Percentiles rank a stretch among this genome's conserved stretches.
Evolutionary conservation across 2,113 vertebrate species (phyloP).

Genomic region (Anhinga rufa): DNA sequence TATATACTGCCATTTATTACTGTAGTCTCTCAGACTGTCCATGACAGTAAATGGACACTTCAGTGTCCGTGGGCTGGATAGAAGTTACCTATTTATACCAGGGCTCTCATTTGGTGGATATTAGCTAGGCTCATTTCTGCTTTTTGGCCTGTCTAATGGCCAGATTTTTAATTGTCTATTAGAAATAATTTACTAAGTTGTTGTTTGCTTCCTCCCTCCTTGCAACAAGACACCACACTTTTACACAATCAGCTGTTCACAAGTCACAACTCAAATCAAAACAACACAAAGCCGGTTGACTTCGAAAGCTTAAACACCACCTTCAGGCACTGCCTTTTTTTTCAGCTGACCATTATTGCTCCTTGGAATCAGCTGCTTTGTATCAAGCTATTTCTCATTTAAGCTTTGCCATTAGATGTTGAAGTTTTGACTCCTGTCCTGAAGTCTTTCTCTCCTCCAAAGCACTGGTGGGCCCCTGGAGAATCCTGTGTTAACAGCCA

Average conservation of each 20-base stretch:
- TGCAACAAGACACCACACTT: background rate
- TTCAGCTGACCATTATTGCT: background rate
- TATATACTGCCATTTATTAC: background rate
- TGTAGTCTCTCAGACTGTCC: background rate
- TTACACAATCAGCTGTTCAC: background rate
- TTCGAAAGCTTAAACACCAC: background rate
- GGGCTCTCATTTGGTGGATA: background rate
- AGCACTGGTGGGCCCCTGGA: background rate
- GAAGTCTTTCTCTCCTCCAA: background rate
- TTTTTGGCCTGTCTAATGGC: background rate
- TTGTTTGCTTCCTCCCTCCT: background rate
- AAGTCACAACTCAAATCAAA: background rate
- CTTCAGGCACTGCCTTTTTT: background rate
- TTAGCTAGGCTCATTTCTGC: background rate
- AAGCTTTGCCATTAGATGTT: background rate
- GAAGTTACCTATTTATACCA: background rate
- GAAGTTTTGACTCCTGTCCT: background rate
- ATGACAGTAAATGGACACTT: background rate
- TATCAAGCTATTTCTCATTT: background rate
- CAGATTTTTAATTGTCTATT: background rate
- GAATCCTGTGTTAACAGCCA: background rate
- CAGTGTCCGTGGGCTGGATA: accelerated
- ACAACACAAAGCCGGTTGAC: background rate
- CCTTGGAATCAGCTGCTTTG: background rate
- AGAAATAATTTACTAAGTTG: background rate